Conservation (phyloP, 2,888 invertebrate species). For the Atethmia centrago region DNA sequence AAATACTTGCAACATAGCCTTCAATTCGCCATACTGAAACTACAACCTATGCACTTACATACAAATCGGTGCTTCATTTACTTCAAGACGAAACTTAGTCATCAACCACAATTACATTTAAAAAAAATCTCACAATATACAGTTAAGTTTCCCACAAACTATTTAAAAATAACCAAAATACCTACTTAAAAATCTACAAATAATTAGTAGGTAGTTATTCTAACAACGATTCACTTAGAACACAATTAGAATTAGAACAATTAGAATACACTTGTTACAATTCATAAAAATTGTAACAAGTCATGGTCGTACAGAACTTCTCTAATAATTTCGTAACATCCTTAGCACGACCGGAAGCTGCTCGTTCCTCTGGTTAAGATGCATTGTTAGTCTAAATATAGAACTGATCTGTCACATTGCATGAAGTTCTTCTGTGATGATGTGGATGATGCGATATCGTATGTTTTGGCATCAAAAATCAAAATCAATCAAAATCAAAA, state of each 20-base stretch:
- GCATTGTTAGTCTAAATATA: slow-evolving; percentile 61
- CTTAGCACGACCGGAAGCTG: slow-evolving; percentile 53
- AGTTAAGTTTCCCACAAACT: slow-evolving; percentile 17
- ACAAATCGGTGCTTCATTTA: neutral
- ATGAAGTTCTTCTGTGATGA: slow-evolving; percentile 9
- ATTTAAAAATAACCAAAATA: neutral
- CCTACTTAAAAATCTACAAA: neutral
- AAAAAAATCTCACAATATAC: neutral
- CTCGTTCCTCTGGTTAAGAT: slow-evolving; percentile 52
- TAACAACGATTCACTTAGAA: neutral
- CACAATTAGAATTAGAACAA: too few species aligned
- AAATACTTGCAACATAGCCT: slow-evolving; percentile 4
- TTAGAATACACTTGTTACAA: too few species aligned
- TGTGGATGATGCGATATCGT: neutral
- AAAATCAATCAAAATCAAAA: too few species aligned
- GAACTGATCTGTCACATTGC: slow-evolving; percentile 22
- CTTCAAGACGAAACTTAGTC: neutral
- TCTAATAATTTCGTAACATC: slow-evolving; percentile 26
- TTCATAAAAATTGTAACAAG: slow-evolving; percentile 12
- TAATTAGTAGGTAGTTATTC: neutral
- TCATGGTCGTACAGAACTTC: neutral
- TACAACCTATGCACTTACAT: neutral
- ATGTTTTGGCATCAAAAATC: neutral
- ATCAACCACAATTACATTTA: neutral
- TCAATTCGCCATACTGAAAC: neutral